A percentile compares a stretch with the other conserved stretches of the same genome.
These are phyloP conservation scores for Crax fasciolata DNA, from an alignment of 2,797 vertebrate species.

Conservation along the genomic window DNA sequence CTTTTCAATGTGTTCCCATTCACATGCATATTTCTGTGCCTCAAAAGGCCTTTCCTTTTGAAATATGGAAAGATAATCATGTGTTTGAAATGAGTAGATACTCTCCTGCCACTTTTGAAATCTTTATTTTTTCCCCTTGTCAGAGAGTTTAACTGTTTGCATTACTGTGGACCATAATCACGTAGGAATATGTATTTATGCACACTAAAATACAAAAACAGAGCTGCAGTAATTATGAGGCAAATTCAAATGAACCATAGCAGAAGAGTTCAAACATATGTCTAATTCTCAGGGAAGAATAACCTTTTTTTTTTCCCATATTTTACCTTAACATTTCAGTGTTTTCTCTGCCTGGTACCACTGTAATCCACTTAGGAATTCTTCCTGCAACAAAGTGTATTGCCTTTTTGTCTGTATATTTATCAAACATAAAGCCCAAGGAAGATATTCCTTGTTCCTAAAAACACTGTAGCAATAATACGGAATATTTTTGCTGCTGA, in stretches of 20 bases:
- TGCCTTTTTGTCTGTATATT: neutral
- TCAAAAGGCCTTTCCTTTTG: constrained; percentile 75
- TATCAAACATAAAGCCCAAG: neutral
- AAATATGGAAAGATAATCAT: constrained; percentile 76
- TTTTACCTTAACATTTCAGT: neutral
- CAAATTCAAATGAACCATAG: neutral
- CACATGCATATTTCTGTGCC: constrained; percentile 76
- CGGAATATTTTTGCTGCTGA: neutral
- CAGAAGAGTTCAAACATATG: constrained; percentile 47
- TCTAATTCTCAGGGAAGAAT: neutral
- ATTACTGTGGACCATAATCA: neutral
- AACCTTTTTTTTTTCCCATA: neutral
- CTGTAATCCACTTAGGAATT: neutral
- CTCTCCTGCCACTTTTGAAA: constrained; percentile 72
- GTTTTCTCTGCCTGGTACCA: neutral
- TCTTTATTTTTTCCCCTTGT: constrained; percentile 20
- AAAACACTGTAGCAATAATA: neutral
- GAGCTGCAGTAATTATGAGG: constrained; percentile 19
- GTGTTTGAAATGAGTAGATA: constrained; percentile 77
- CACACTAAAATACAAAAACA: neutral
- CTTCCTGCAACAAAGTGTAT: neutral
- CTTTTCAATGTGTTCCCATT: constrained; percentile 65
- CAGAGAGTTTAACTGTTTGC: constrained; percentile 74
- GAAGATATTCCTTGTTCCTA: neutral
- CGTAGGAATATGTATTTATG: neutral